Conservation (phyloP, 2,888 invertebrate species). For the Nasonovia ribisnigri region DNA sequence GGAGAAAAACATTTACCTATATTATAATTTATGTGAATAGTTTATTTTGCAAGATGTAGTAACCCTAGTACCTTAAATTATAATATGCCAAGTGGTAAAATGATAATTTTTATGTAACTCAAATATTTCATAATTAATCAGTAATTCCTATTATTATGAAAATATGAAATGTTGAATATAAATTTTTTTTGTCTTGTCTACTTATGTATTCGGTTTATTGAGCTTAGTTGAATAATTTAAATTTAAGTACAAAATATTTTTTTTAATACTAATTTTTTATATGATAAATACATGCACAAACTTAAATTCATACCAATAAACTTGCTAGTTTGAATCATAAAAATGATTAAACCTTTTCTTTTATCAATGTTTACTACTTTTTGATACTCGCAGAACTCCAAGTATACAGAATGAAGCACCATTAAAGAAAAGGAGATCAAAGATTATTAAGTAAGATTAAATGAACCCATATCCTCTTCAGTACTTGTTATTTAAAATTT, state of each 20-base stretch:
- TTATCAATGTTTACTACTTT: background rate
- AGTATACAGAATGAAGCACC: constrained; percentile 49
- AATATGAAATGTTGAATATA: background rate
- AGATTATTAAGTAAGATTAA: constrained; percentile 51
- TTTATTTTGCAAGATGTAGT: background rate
- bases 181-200: background rate
- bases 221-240: background rate
- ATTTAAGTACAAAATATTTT: background rate
- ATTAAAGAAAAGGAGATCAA: constrained; percentile 54
- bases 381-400: constrained; percentile 37
- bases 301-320: background rate
- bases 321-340: background rate
- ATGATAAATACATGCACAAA: background rate
- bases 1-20: background rate
- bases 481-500: background rate
- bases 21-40: background rate
- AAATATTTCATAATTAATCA: background rate
- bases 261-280: background rate
- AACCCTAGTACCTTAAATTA: background rate
- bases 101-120: background rate
- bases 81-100: constrained; percentile 2
- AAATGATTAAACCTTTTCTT: background rate
- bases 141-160: background rate
- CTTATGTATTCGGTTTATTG: background rate
- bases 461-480: background rate